A percentile compares a stretch with the other conserved stretches of the same genome.
Conservation (phyloP, 2,888 invertebrate genomes). For the Amphiduros pacificus region DNA sequence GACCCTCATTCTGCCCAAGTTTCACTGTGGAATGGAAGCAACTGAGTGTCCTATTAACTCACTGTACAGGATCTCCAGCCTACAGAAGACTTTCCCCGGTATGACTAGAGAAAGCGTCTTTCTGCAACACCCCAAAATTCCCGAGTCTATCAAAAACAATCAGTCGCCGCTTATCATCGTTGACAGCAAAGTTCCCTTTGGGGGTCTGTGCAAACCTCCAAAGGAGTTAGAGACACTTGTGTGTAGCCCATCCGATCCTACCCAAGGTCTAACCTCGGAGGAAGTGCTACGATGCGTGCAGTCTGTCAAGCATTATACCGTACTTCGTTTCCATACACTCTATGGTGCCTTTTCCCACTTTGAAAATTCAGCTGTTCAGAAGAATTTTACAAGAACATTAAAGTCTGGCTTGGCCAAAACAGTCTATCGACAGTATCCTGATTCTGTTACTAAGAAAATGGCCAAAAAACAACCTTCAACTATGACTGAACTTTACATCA, state of each 20-base stretch:
- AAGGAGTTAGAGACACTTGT: background rate
- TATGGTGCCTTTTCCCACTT: background rate
- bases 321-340: background rate
- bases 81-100: background rate
- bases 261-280: background rate
- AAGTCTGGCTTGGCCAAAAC: background rate
- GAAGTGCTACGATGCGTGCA: background rate
- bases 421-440: conserved; percentile 1
- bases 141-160: background rate
- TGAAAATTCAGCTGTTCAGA: background rate
- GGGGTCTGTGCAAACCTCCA: background rate
- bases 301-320: background rate
- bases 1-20: background rate
- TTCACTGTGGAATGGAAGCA: background rate
- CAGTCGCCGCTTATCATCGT: background rate
- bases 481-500: too few species aligned
- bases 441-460: too few species aligned
- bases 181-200: background rate
- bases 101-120: background rate
- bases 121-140: background rate
- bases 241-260: background rate
- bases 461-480: too few species aligned
- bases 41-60: background rate
- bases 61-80: background rate
- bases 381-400: background rate